phyloP scores from a whole-genome alignment of 2,797 vertebrate species.

The Pygocentrus nattereri region DNA sequence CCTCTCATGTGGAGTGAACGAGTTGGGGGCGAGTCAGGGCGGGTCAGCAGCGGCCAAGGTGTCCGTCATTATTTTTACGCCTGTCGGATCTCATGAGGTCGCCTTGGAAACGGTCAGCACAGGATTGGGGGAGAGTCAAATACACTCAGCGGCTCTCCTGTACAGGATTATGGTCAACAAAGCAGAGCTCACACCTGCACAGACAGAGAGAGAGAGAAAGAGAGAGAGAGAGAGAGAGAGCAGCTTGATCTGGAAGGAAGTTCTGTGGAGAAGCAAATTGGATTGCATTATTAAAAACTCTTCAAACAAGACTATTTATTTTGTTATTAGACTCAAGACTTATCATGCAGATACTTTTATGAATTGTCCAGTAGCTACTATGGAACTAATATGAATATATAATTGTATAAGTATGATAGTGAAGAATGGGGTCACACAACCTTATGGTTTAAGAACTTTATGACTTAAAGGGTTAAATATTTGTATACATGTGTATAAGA shows the following conservation, averaged over 20 bases:
- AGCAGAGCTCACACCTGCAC: constrained; percentile 95
- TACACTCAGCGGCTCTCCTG: constrained; percentile 91
- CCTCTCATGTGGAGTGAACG: constrained; percentile 87
- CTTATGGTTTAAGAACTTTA: too few relatives aligned
- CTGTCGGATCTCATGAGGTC: constrained; percentile 97
- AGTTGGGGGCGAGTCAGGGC: constrained; percentile 91
- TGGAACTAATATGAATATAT: background rate
- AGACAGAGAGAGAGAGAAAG: constrained; percentile 63
- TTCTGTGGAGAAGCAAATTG: background rate
- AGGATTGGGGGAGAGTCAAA: constrained; percentile 94
- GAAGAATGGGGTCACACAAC: background rate
- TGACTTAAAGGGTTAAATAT: background rate
- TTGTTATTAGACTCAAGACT: too few relatives aligned
- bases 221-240: constrained; percentile 19
- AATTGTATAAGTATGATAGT: background rate
- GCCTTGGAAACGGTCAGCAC: constrained; percentile 88
- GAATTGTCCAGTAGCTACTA: too few relatives aligned
- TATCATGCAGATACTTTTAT: too few relatives aligned
- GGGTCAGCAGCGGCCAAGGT: constrained; percentile 85
- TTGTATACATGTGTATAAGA: background rate
- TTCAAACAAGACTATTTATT: background rate
- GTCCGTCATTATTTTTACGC: constrained; percentile 99
- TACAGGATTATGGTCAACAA: constrained; percentile 94
- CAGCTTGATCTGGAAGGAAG: background rate
- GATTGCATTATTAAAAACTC: constrained; percentile 71